Evolutionary conservation across 2,888 invertebrate species (phyloP).

Genomic region (Tenthredo livida): DNA sequence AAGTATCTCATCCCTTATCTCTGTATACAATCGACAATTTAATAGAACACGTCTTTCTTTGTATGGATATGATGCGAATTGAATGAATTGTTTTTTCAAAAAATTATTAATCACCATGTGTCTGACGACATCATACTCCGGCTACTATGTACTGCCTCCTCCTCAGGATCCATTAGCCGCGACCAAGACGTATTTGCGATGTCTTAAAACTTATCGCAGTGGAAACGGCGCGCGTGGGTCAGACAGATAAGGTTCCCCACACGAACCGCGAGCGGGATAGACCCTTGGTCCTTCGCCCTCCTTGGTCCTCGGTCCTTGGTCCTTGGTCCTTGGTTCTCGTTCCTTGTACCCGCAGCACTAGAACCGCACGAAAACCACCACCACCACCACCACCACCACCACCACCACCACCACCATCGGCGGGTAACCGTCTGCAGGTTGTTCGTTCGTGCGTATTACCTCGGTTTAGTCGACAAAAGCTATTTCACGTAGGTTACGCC

Average conservation of each 20-base stretch:
- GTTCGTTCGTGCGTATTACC: conserved; percentile 31
- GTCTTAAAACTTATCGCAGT: conserved; percentile 51
- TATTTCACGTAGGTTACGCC: conserved; percentile 62
- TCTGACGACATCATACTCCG: background rate
- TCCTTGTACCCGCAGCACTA: conserved; percentile 2
- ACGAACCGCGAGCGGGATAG: background rate
- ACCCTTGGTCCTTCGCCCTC: conserved; percentile 1
- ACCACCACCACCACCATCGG: background rate
- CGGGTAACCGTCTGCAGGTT: background rate
- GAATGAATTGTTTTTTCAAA: background rate
- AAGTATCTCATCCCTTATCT: background rate
- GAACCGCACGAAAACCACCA: background rate
- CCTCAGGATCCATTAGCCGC: conserved; percentile 31
- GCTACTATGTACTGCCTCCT: background rate
- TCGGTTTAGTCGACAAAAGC: conserved; percentile 49
- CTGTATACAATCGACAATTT: too few species aligned
- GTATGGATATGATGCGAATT: background rate
- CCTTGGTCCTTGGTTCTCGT: conserved; percentile 1
- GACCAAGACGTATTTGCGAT: conserved; percentile 39
- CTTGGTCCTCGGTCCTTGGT: background rate
- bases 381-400: background rate
- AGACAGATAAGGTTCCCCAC: conserved; percentile 38
- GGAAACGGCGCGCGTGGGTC: conserved; percentile 51
- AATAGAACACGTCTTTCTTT: too few species aligned
- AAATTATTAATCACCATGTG: background rate